Conservation (phyloP, 2,113 vertebrate genomes). For the Bubo blakistoni region DNA sequence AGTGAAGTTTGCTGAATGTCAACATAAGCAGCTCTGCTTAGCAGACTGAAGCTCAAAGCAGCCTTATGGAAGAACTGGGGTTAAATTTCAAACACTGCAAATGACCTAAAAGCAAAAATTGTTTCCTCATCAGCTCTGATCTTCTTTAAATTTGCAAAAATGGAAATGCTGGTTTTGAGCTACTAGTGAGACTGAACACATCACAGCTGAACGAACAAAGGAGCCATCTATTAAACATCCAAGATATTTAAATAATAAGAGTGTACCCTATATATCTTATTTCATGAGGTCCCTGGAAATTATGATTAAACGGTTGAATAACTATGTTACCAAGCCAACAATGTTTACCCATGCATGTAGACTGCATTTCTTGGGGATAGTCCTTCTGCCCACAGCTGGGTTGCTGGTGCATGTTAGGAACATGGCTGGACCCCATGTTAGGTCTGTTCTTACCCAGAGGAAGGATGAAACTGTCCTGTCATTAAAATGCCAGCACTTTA, state of each 20-base stretch:
- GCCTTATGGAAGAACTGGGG: not conserved
- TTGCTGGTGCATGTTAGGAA: not conserved
- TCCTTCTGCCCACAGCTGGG: not conserved
- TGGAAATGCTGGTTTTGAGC: not conserved
- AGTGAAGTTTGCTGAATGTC: conserved; percentile 29
- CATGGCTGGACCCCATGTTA: not conserved
- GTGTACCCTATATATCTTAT: not conserved
- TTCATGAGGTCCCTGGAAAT: not conserved
- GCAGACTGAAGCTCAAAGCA: conserved; percentile 2
- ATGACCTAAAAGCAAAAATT: not conserved
- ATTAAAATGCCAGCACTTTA: not conserved
- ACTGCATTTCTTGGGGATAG: not conserved
- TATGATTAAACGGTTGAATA: conserved; percentile 39
- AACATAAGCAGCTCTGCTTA: conserved; percentile 27
- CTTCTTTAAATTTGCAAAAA: not conserved
- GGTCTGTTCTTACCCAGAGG: not conserved
- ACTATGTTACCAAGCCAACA: not conserved
- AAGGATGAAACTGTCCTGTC: not conserved
- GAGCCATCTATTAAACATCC: not conserved
- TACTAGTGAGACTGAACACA: not conserved
- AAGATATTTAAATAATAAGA: conserved; percentile 48
- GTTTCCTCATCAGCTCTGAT: not conserved
- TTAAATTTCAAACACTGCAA: conserved; percentile 1
- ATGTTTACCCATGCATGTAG: not conserved
- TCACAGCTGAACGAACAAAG: conserved; percentile 31